Evolutionary conservation across 2,888 invertebrate genomes (phyloP), one percentile per base, ranked within the genome.

Genomic region (Xylota sylvarum): DNA sequence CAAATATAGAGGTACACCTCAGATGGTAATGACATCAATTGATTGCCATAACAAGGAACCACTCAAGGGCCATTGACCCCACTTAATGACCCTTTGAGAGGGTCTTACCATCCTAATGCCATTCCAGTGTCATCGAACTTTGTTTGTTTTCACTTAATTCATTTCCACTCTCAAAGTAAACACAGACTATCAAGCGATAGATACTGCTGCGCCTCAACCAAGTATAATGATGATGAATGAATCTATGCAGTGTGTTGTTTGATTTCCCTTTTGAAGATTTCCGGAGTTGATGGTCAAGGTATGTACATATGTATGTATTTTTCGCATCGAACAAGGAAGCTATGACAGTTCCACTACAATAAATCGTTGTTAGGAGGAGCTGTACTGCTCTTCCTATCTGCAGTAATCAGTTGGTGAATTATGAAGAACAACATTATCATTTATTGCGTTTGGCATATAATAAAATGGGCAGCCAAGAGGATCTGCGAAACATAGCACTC

Each of bases 371-470:
- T 70, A 35, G 77, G 30, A n/a, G 62, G 17, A 78, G 17, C 35
- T 14, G 30, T 6, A 7, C 23, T 9, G 40, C 55, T 56, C 35
- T 50, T 37, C 9, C 55, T 84, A 79, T 80, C 69, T 58, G 14
- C 46, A 27, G 65, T 80, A 85, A 85, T 85, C 84, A 70, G 76
- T 60, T 65, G 43, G 70, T 85, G 84, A 85, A 70, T 80, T 85
- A 85, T 80, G 65, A 56, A 70, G 76, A 58, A 40, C 27, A 70
- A 19, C 46, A 55, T 58, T 73, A 73, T 52, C 80, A 74, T 50
- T 65, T 40, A 40, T 52, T 65, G 83, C 23, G 46, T 30, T 62
- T 46, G 14, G 58, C 17, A 23, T 23, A 50, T n/a, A 40, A 69
- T 60, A 70, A 78, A 70, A 69, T n/a, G 64, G 46, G 40, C 27